Evolutionary conservation across 2,888 invertebrate species (phyloP).

Genomic region (Antheraea assamensis): DNA sequence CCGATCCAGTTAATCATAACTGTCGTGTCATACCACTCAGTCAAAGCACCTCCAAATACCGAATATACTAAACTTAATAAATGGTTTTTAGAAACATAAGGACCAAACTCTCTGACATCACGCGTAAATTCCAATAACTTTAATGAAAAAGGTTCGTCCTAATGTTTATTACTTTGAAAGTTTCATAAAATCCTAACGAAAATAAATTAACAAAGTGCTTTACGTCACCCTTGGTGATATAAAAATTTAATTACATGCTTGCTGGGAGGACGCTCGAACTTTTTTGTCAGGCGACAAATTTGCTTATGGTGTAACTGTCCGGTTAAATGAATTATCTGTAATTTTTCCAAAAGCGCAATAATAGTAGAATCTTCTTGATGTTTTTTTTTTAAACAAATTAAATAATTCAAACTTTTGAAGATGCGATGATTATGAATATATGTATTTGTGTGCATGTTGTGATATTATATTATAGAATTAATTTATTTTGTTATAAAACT

Average conservation of each 20-base stretch:
- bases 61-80: too few relatives aligned
- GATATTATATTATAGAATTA: too few relatives aligned
- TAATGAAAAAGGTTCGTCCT: slow-evolving; percentile 17
- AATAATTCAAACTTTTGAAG: too few relatives aligned
- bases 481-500: too few relatives aligned
- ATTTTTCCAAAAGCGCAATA: neutral
- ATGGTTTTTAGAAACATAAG: neutral
- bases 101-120: neutral
- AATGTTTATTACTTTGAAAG: slow-evolving; percentile 30
- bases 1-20: too few relatives aligned
- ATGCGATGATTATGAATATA: too few relatives aligned
- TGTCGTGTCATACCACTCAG: too few relatives aligned
- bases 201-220: slow-evolving; percentile 43
- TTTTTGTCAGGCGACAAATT: slow-evolving; percentile 21
- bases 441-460: too few relatives aligned
- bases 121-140: slow-evolving; percentile 15
- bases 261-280: slow-evolving; percentile 32
- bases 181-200: slow-evolving; percentile 40
- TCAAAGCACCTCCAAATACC: too few relatives aligned
- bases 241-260: slow-evolving; percentile 39
- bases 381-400: too few relatives aligned
- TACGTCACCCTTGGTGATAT: slow-evolving; percentile 33
- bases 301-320: slow-evolving; percentile 9
- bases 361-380: neutral
- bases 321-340: slow-evolving; percentile 7